These are phyloP conservation scores for Imbricaverruca yamaguchii DNA, from an alignment of 2,888 invertebrate species.

Conservation along the genomic window DNA sequence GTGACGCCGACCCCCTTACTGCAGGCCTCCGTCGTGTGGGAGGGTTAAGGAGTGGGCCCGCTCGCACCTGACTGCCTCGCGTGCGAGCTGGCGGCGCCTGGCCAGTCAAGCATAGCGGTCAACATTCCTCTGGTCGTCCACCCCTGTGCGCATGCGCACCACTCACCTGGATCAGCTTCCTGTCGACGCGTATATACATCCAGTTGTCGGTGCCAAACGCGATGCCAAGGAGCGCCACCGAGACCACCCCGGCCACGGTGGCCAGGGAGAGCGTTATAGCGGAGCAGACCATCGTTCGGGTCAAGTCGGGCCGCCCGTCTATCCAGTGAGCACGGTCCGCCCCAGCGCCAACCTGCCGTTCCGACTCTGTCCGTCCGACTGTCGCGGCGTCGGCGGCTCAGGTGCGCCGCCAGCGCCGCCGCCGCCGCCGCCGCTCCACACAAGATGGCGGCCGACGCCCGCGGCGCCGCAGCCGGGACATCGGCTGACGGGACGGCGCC, in stretches of 20 bases:
- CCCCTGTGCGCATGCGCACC: not conserved
- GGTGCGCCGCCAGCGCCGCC: not conserved
- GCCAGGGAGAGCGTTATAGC: conserved; percentile 50
- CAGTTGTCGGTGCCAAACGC: conserved; percentile 96
- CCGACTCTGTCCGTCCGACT: not conserved
- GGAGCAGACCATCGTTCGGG: conserved; percentile 31
- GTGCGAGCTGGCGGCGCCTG: not conserved
- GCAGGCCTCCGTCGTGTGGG: not conserved
- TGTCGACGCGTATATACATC: conserved; percentile 86
- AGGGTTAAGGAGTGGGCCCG: too few relatives aligned
- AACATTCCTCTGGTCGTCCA: not conserved
- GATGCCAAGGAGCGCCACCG: conserved; percentile 84
- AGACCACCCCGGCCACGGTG: conserved; percentile 90
- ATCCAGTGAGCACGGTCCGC: not conserved
- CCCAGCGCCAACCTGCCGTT: too few relatives aligned
- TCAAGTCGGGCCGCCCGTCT: not conserved
- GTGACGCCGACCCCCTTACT: not conserved
- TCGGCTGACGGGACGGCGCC: too few relatives aligned
- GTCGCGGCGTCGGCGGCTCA: not conserved
- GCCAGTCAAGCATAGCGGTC: not conserved
- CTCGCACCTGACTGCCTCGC: not conserved
- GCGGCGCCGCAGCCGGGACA: not conserved
- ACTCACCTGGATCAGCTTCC: conserved; percentile 75
- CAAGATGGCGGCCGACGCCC: not conserved
- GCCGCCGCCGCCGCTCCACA: not conserved